Evolutionary conservation across 2,888 invertebrate genomes (phyloP), one percentile per base, ranked within the genome.

Genomic region (Hypercompe scribonia): DNA sequence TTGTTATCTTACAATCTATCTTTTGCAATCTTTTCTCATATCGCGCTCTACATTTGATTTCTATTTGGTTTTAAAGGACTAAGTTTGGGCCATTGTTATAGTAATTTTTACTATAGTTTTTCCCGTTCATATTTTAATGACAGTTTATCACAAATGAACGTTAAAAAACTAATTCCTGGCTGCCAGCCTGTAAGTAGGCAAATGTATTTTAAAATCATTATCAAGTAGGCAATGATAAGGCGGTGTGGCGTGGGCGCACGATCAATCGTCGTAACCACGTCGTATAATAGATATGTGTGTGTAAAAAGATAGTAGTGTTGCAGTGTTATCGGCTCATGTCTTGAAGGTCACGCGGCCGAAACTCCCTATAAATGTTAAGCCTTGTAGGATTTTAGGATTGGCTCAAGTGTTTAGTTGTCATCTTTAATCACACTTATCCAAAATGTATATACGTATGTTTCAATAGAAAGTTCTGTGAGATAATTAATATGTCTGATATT

Each of bases 181-280:
- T 92, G 92, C 91, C 92, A 92, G 78, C 83, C 76, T 76, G 81
- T 91, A 90, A 92, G 91, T 90, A 90, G 86, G 88, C 87, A 91
- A 92, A 90, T 90, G 90, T 92, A 92, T 92, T 94, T 93, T 91
- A 92, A 91, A 92, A 92, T 92, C 89, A 93, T 93, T 93, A 94
- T 94, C 93, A 92, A 90, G 90, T 89, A 90, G 86, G 87, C 83
- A 80, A 78, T 83, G 95, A 94, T 94, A 95, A 94, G 90, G 87
- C 76, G 75, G 81, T 79, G 83, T 83, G 85, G 83, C 82, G 81
- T 81, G 80, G 82, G 88, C 88, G 89, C 89, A 91, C 91, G 90
- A 94, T 94, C 93, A 93, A 93, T 94, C 91, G 93, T 89, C 79
- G 88, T 90, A 88, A 86, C 84, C 89, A 87, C 86, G 88, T 88